phyloP scores from a whole-genome alignment of 53 echinoderm and acorn worm genomes.

The Echinarachnius parma region DNA sequence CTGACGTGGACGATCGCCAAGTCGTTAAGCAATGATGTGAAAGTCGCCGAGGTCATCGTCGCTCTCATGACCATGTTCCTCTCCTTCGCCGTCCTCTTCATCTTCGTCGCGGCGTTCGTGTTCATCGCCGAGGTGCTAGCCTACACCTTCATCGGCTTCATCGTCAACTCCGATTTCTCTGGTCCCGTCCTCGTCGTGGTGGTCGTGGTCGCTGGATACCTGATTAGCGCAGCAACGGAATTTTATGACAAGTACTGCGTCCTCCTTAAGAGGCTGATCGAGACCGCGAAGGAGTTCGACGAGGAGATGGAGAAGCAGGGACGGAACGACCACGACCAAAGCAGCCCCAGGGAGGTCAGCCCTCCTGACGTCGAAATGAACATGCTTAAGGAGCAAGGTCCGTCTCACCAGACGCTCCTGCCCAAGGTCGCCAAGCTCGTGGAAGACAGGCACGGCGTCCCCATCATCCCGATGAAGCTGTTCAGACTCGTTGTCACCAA shows the following conservation, averaged over 20 bases:
- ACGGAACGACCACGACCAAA: not conserved
- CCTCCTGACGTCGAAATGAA: not conserved
- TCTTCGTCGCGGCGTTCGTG: slow-evolving; percentile 84
- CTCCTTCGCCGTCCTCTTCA: slow-evolving; percentile 67
- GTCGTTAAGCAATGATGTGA: slow-evolving; percentile 37
- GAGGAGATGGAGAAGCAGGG: not conserved
- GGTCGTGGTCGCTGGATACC: slow-evolving; percentile 58
- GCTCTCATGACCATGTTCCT: slow-evolving; percentile 54
- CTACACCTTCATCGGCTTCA: slow-evolving; percentile 88
- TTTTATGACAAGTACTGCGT: slow-evolving; percentile 85
- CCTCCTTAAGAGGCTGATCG: slow-evolving; percentile 52
- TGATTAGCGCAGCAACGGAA: slow-evolving; percentile 56
- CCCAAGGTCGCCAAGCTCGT: not conserved
- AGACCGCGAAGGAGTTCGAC: slow-evolving; percentile 50
- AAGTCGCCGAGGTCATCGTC: slow-evolving; percentile 47
- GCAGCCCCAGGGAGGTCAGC: not conserved
- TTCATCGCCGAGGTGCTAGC: slow-evolving; percentile 76
- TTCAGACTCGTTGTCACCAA: slow-evolving; percentile 63
- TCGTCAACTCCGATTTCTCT: slow-evolving; percentile 65
- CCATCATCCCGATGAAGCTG: slow-evolving; percentile 57
- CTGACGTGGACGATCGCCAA: slow-evolving; percentile 67
- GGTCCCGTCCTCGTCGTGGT: slow-evolving; percentile 60
- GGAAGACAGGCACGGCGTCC: slow-evolving; percentile 46
- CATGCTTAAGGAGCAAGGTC: not conserved
- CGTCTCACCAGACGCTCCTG: not conserved